Evolutionary conservation across 2,888 invertebrate genomes (phyloP).

Genomic region (Drosophila pseudotakahashii): DNA sequence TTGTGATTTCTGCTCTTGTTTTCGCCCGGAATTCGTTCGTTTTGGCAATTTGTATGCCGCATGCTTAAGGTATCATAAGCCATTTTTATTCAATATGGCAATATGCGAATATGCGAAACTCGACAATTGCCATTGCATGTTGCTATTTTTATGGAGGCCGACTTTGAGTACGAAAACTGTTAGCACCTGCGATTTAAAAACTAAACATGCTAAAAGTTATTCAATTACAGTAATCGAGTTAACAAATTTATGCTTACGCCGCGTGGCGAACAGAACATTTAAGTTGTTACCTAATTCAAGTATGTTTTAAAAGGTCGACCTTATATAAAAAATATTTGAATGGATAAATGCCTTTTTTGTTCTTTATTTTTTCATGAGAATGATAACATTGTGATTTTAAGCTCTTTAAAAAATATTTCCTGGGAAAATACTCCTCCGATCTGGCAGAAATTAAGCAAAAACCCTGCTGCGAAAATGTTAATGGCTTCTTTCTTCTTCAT

Average conservation of each 20-base stretch:
- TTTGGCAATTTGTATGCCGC: slow-evolving; percentile 46
- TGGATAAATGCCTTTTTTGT: too few relatives aligned
- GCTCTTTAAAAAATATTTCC: background rate
- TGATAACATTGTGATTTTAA: too few relatives aligned
- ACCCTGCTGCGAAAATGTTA: slow-evolving; percentile 9
- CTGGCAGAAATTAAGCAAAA: background rate
- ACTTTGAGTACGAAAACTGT: slow-evolving; percentile 19
- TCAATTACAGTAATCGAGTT: slow-evolving; percentile 20
- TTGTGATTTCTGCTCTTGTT: slow-evolving; percentile 46
- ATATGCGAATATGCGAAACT: slow-evolving; percentile 1
- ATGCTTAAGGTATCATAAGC: slow-evolving; percentile 16
- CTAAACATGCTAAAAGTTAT: slow-evolving; percentile 17
- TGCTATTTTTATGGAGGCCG: slow-evolving; percentile 48
- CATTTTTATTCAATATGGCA: slow-evolving; percentile 5
- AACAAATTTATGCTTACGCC: slow-evolving; percentile 8
- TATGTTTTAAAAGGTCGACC: too few relatives aligned
- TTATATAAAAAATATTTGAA: too few relatives aligned
- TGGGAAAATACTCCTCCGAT: background rate
- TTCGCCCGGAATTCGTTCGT: slow-evolving; percentile 26
- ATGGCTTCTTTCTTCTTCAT: slow-evolving; percentile 8
- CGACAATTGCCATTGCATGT: slow-evolving; percentile 44
- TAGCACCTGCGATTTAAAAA: slow-evolving; percentile 23
- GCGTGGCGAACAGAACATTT: slow-evolving; percentile 18
- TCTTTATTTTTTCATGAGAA: too few relatives aligned
- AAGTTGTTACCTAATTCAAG: background rate